Base-by-base conservation (phyloP, 2,797 vertebrate genomes). In the Rousettus madagascariensis region DNA sequence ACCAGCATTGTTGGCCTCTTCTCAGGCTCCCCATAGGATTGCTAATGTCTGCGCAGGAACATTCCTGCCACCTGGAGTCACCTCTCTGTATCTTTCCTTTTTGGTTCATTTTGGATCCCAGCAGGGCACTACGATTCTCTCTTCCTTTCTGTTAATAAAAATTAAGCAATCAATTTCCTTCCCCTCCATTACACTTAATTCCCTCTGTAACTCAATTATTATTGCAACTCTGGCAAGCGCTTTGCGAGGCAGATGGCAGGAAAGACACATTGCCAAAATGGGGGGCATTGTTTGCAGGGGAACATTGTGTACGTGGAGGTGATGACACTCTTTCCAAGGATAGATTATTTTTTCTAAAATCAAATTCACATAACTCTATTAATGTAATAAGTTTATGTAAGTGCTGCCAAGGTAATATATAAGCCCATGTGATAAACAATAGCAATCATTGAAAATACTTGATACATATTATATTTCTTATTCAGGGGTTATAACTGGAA, bases 91-190 rank as follows among this genome's bases (percentile, higher is more conserved):
- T 68, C 85, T 91, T 93, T 55, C 74, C 75, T 87, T 87, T 97
- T 97, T 96, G 94, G 91, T 96, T 96, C 89, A 83, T 93, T 92
- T 91, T 1, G 12, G 86, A 53, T 91, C 92, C 79, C 94, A 94
- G 96, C 89, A 86, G 96, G 95, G 53, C 1, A 0, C 61, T 86
- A 51, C 74, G 57, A 94, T 96, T 90, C 94, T 95, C 94, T 95
- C 92, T 92, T 90, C 71, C 91, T 95, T 97, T 96, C 89, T 97
- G 94, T 94, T 98, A 96, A 97, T 97, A 98, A 98, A 97, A 97
- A 97, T 95, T 95, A 98, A 97, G 96, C 97, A 97, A 95, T 98
- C 97, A 97, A 95, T 97, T 97, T 95, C 90, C 96, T 98, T 97
- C 96, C 95, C 95, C 97, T 97, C 95, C 95, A 98, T 97, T 97